These are phyloP conservation scores for Heliothis subflexa DNA, from an alignment of 1,140 invertebrate species.

Conservation along the genomic window DNA sequence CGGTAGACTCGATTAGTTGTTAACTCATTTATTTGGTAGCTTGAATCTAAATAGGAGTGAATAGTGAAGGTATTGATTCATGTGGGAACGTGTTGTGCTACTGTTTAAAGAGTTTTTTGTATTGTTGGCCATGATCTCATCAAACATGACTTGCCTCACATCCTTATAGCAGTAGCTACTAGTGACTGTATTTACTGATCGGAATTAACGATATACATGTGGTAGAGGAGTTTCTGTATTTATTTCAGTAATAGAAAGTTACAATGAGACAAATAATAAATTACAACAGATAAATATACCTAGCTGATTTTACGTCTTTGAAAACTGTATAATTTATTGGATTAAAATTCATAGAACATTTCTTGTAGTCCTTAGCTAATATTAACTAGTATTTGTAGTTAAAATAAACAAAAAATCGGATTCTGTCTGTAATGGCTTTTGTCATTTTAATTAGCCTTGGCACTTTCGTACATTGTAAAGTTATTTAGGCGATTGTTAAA, in stretches of 20 bases:
- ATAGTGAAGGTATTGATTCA: constrained; percentile 16
- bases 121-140: constrained; percentile 13
- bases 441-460: neutral
- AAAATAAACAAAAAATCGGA: neutral
- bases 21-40: constrained; percentile 24
- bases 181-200: neutral
- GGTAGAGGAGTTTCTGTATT: neutral
- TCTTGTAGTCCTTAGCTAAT: no score
- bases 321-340: neutral
- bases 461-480: neutral
- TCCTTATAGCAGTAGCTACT: neutral
- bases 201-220: neutral
- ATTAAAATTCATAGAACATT: neutral
- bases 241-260: no score
- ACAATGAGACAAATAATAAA: no score
- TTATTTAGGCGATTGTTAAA: neutral
- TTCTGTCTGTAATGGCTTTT: neutral
- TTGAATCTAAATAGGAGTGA: constrained; percentile 1
- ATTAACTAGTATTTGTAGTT: neutral
- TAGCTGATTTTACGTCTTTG: no score
- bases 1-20: neutral
- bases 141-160: neutral
- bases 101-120: constrained; percentile 17
- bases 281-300: no score
- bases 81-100: constrained; percentile 36